Conservation (phyloP, 2,797 vertebrate species). For the Hippoglossus hippoglossus region DNA sequence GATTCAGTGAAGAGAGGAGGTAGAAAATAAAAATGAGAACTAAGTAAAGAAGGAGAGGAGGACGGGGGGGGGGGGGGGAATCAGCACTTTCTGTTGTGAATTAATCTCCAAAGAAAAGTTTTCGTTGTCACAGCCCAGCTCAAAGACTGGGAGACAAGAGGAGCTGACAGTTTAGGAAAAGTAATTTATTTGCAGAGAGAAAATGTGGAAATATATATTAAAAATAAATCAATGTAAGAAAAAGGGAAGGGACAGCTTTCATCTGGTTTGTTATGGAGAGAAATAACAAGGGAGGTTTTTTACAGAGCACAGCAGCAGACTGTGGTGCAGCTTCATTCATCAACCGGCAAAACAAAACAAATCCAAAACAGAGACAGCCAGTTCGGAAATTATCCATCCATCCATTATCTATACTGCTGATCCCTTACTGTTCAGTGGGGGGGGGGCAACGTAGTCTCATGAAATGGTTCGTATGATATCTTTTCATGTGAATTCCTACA, state of each 20-base stretch:
- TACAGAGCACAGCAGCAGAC: no score
- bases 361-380: no score
- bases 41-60: conserved; percentile 20
- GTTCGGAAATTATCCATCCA: no score
- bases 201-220: background rate
- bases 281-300: no score
- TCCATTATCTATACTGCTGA: no score
- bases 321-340: no score
- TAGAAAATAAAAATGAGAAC: conserved; percentile 10
- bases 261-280: background rate
- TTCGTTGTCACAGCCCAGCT: background rate
- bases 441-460: no score
- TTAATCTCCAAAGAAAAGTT: background rate
- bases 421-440: no score
- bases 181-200: background rate
- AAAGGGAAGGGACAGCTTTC: background rate
- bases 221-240: background rate
- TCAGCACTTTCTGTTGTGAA: background rate
- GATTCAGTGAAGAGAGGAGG: background rate
- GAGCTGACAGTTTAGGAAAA: background rate
- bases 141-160: background rate
- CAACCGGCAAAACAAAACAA: no score
- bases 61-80: background rate
- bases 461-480: no score
- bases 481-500: no score